phyloP scores from a whole-genome alignment of 2,888 invertebrate genomes.

The Molorchus minor region DNA sequence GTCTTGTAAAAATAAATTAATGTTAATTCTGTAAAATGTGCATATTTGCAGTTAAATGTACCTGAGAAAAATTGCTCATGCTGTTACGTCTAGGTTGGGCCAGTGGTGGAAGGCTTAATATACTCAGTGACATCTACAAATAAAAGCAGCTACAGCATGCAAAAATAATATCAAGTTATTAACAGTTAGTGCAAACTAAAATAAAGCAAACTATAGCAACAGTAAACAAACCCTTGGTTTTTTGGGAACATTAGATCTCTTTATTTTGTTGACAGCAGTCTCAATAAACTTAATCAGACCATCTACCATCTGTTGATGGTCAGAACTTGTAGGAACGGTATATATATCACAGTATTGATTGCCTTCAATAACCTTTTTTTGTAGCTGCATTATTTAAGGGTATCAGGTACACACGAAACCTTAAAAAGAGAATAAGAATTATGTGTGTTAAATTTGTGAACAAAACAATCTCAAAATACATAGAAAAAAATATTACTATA shows the following conservation, averaged over 20 bases:
- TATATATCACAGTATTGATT: conserved; percentile 86
- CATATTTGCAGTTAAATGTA: conserved; percentile 40
- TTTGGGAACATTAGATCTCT: conserved; percentile 69
- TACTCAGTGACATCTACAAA: conserved; percentile 63
- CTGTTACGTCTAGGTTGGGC: conserved; percentile 63
- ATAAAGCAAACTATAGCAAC: conserved; percentile 14
- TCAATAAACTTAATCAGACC: conserved; percentile 86
- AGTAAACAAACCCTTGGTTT: conserved; percentile 77
- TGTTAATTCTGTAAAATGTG: not conserved
- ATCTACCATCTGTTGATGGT: conserved; percentile 72
- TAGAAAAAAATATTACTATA: no score
- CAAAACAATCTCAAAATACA: no score
- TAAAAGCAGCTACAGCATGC: conserved; percentile 47
- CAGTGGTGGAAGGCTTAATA: conserved; percentile 59
- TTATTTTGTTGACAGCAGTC: conserved; percentile 88
- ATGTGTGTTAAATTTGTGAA: no score
- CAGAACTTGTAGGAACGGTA: conserved; percentile 68
- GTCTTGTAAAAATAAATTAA: no score
- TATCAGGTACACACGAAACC: conserved; percentile 88
- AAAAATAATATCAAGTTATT: conserved; percentile 35
- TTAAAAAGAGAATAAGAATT: conserved; percentile 58
- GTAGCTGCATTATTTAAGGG: conserved; percentile 84
- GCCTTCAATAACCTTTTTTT: conserved; percentile 79
- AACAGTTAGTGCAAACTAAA: conserved; percentile 32
- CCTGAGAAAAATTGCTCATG: conserved; percentile 62